Evolutionary conservation across 2,888 invertebrate species (phyloP).

Genomic region (Augochlorella aurata): DNA sequence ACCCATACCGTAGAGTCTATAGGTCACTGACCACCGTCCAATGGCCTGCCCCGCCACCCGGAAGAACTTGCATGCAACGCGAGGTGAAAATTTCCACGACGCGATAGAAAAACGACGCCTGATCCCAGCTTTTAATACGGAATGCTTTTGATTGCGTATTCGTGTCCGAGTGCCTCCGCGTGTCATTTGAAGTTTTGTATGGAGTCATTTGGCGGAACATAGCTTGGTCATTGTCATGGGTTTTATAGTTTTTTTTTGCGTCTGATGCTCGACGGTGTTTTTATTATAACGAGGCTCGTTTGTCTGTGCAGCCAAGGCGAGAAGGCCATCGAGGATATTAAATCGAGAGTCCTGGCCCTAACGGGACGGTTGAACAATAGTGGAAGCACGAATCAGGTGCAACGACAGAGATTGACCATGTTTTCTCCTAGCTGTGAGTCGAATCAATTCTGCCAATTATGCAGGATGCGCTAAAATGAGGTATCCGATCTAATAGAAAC

Average conservation of each 20-base stretch:
- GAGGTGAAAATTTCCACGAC: conserved; percentile 62
- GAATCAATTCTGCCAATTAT: background rate
- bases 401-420: conserved; percentile 80
- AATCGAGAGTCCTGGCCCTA: conserved; percentile 75
- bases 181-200: background rate
- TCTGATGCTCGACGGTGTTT: background rate
- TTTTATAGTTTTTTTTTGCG: background rate
- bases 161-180: background rate
- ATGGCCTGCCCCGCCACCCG: conserved; percentile 65
- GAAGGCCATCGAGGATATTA: conserved; percentile 79
- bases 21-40: conserved; percentile 76
- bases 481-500: too few species aligned
- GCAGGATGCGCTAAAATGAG: background rate
- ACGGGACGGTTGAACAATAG: conserved; percentile 78
- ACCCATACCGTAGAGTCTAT: conserved; percentile 71
- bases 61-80: conserved; percentile 57
- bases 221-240: conserved; percentile 23
- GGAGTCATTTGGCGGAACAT: background rate
- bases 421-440: conserved; percentile 82
- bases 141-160: background rate
- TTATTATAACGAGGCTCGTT: conserved; percentile 29
- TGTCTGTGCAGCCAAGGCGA: conserved; percentile 75
- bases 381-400: conserved; percentile 74
- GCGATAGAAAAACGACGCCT: conserved; percentile 15
- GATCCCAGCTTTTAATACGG: background rate